A percentile compares a stretch with the other conserved stretches of the same genome.
Conservation (phyloP, 2,113 vertebrate genomes). For the Xiphophorus couchianus region DNA sequence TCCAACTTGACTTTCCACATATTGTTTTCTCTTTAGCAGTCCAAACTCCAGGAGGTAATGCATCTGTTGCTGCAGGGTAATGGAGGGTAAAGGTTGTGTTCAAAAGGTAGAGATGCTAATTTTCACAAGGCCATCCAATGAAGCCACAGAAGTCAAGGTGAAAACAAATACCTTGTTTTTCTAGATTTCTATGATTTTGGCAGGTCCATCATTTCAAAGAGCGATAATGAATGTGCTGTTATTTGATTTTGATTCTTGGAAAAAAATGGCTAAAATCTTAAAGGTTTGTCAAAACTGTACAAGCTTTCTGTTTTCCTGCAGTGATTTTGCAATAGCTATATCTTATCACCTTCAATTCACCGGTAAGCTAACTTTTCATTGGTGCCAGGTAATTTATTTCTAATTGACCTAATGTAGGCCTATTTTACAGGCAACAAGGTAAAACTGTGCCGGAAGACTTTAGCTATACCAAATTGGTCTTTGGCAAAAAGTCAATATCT, state of each 20-base stretch:
- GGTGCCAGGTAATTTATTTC: neutral
- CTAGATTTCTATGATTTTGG: neutral
- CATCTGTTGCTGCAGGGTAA: neutral
- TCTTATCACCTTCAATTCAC: neutral
- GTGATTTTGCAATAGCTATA: neutral
- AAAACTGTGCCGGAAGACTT: neutral
- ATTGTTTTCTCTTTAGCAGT: constrained; percentile 11
- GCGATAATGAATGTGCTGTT: neutral
- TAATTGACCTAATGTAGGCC: neutral
- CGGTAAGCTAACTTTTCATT: neutral
- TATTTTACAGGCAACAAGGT: neutral
- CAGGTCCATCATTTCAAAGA: neutral
- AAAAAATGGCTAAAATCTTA: neutral
- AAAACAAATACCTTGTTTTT: neutral
- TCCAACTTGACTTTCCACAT: constrained; percentile 10
- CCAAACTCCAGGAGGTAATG: neutral
- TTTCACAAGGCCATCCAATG: neutral
- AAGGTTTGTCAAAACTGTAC: neutral
- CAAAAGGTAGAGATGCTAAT: neutral
- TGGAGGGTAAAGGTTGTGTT: neutral
- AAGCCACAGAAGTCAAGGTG: neutral
- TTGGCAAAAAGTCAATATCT: neutral
- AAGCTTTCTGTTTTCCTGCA: neutral
- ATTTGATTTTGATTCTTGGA: neutral
- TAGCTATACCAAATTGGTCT: neutral